Evolutionary conservation across 2,797 vertebrate species (phyloP).

Genomic region (Crypturellus tataupa): DNA sequence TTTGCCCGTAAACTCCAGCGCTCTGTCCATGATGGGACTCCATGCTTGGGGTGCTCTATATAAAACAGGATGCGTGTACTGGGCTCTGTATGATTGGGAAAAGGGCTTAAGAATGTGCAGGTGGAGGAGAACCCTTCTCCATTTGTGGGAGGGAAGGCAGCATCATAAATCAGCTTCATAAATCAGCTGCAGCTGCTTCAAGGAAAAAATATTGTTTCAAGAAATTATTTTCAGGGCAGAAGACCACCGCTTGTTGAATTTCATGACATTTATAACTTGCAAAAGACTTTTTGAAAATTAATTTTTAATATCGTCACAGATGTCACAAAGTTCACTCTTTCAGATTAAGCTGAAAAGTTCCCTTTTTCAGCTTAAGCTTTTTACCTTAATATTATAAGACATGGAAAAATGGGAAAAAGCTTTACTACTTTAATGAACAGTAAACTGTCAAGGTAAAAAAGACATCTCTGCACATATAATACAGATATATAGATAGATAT

Average conservation of each 20-base stretch:
- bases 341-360: not conserved
- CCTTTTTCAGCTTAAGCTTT: not conserved
- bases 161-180: not conserved
- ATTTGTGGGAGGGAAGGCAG: not conserved
- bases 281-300: not conserved
- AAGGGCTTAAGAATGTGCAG: not conserved
- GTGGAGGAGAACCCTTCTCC: not conserved
- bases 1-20: not conserved
- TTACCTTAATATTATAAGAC: not conserved
- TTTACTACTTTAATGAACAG: not conserved
- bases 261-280: not conserved
- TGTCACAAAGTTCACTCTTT: not conserved
- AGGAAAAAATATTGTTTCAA: not conserved
- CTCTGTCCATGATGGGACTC: not conserved
- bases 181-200: not conserved
- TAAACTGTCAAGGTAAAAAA: not conserved
- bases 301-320: not conserved
- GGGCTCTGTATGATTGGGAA: not conserved
- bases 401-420: not conserved
- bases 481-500: not conserved
- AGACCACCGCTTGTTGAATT: not conserved
- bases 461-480: not conserved
- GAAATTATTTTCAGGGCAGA: not conserved
- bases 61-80: not conserved
- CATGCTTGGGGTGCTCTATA: not conserved